Percentiles rank a stretch among this genome's conserved stretches.
Conservation (phyloP, 1,140 invertebrate genomes). For the Nasonia vitripennis region DNA sequence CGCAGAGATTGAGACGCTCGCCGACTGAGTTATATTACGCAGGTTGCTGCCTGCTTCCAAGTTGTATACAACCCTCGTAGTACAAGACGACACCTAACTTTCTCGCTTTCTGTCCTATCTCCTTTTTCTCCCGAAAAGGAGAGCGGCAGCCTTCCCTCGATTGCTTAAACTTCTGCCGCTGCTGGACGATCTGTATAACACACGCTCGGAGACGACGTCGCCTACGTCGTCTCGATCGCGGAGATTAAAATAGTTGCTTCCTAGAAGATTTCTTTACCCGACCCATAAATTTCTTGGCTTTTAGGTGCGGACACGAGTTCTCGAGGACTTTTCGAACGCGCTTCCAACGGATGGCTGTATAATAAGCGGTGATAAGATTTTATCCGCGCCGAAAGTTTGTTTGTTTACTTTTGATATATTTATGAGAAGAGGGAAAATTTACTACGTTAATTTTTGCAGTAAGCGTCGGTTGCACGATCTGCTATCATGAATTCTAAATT, state of each 20-base stretch:
- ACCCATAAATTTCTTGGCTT: constrained; percentile 43
- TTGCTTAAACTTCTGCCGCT: neutral
- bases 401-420: too few relatives aligned
- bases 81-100: constrained; percentile 23
- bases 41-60: neutral
- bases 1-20: constrained; percentile 25
- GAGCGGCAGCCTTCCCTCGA: neutral
- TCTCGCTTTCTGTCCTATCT: neutral
- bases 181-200: neutral
- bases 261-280: constrained; percentile 49
- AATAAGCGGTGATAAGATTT: constrained; percentile 29
- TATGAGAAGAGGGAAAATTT: too few relatives aligned
- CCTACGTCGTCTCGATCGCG: constrained; percentile 23
- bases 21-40: constrained; percentile 39
- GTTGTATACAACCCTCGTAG: constrained; percentile 35
- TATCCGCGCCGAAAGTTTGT: constrained; percentile 30
- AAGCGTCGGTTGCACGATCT: too few relatives aligned
- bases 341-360: neutral
- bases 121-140: neutral
- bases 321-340: neutral
- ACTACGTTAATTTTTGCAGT: too few relatives aligned
- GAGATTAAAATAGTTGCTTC: constrained; percentile 51
- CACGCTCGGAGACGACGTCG: neutral
- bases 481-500: too few relatives aligned
- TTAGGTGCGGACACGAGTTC: neutral